Conservation (phyloP, 2,888 invertebrate genomes). For the Xanthostigma xanthostigma region DNA sequence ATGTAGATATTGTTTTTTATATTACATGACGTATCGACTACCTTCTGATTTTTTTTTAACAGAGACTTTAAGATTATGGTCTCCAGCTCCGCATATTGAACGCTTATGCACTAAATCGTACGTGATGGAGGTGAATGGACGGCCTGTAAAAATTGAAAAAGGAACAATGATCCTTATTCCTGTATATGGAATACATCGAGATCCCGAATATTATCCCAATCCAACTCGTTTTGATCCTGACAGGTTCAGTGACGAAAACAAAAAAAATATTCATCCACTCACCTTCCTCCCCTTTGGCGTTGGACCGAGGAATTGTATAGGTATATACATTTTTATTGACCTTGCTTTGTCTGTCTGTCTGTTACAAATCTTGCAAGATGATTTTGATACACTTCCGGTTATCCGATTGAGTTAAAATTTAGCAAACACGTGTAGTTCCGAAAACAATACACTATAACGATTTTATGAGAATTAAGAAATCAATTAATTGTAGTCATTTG, state of each 20-base stretch:
- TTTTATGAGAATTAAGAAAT: too few relatives aligned
- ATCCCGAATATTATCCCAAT: slow-evolving; percentile 31
- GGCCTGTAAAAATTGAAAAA: slow-evolving; percentile 12
- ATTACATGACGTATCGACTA: too few relatives aligned
- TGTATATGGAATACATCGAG: slow-evolving; percentile 26
- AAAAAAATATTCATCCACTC: slow-evolving; percentile 29
- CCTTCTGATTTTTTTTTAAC: slow-evolving; percentile 7
- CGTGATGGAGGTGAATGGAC: slow-evolving; percentile 23
- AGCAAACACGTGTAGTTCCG: too few relatives aligned
- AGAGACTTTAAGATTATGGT: slow-evolving; percentile 37
- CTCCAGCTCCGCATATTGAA: slow-evolving; percentile 31
- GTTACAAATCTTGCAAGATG: too few relatives aligned
- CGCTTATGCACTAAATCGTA: slow-evolving; percentile 33
- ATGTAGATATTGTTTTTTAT: too few relatives aligned
- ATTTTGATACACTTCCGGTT: too few relatives aligned
- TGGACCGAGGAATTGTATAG: slow-evolving; percentile 21
- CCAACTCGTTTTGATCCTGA: slow-evolving; percentile 34
- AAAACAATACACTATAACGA: too few relatives aligned
- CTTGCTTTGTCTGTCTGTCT: too few relatives aligned
- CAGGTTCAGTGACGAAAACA: slow-evolving; percentile 34
- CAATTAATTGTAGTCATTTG: too few relatives aligned
- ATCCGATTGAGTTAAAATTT: too few relatives aligned
- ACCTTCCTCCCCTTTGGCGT: slow-evolving; percentile 33
- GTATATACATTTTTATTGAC: slow-evolving; percentile 12
- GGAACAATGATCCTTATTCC: slow-evolving; percentile 25